phyloP scores from a whole-genome alignment of 2,888 invertebrate species.

The Andrena bucephala region DNA sequence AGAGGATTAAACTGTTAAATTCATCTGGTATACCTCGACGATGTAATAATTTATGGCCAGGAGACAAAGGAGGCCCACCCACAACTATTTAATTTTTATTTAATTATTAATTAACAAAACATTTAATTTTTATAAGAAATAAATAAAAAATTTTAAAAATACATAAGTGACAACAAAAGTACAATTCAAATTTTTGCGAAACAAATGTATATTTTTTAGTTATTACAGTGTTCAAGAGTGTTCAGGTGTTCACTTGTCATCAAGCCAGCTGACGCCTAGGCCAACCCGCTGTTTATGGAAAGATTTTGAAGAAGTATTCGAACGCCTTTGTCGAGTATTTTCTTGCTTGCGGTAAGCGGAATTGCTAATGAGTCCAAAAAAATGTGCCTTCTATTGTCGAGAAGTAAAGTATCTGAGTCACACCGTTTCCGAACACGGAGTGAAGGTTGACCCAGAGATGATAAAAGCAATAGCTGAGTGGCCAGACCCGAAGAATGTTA shows the following conservation, averaged over 20 bases:
- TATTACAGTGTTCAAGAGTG: too few relatives aligned
- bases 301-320: slow-evolving; percentile 11
- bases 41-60: not conserved
- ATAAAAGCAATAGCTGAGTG: not conserved
- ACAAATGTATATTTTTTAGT: too few relatives aligned
- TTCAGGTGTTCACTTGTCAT: too few relatives aligned
- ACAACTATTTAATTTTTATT: too few relatives aligned
- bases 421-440: not conserved
- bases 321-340: not conserved
- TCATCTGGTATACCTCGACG: slow-evolving; percentile 5
- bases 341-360: not conserved
- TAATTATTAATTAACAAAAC: too few relatives aligned
- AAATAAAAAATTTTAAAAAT: too few relatives aligned
- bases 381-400: not conserved
- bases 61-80: too few relatives aligned
- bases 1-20: not conserved
- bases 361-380: slow-evolving; percentile 9
- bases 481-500: not conserved
- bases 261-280: too few relatives aligned
- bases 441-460: slow-evolving; percentile 4
- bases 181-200: too few relatives aligned
- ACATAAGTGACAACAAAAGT: too few relatives aligned
- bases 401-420: slow-evolving; percentile 15
- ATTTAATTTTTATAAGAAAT: too few relatives aligned
- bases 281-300: too few relatives aligned